Conservation (phyloP, 2,888 invertebrate genomes). For the Falcaria lacertinaria region DNA sequence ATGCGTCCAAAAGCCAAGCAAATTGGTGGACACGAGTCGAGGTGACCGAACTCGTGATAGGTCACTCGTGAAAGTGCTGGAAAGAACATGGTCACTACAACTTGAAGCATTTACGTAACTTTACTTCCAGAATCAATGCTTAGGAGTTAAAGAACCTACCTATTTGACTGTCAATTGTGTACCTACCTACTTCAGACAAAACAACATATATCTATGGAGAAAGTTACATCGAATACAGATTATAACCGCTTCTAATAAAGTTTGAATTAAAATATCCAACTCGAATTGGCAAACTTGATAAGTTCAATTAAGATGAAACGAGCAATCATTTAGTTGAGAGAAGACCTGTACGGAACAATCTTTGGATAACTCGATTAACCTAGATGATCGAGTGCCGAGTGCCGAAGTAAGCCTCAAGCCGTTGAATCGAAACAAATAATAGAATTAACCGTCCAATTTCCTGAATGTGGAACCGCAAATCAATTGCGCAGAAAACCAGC, state of each 20-base stretch:
- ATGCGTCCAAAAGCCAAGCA: constrained; percentile 24
- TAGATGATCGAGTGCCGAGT: constrained; percentile 33
- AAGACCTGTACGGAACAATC: constrained; percentile 28
- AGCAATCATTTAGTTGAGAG: constrained; percentile 36
- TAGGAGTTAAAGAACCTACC: not conserved
- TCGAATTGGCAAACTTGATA: constrained; percentile 13
- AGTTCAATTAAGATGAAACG: constrained; percentile 44
- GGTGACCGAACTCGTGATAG: constrained; percentile 54
- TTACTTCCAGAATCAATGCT: not conserved
- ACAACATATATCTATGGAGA: too few species aligned
- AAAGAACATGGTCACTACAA: constrained; percentile 22
- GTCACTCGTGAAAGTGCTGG: constrained; percentile 57
- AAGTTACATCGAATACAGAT: not conserved
- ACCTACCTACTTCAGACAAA: not conserved
- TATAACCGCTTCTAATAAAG: not conserved
- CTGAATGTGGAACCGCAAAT: constrained; percentile 1
- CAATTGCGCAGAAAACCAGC: not conserved
- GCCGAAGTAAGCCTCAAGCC: constrained; percentile 18
- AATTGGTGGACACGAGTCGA: constrained; percentile 27
- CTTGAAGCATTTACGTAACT: constrained; percentile 3
- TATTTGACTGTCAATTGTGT: not conserved
- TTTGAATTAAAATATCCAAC: not conserved
- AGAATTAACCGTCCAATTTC: constrained; percentile 1
- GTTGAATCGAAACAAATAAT: constrained; percentile 3
- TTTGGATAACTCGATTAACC: constrained; percentile 49